These are phyloP conservation scores for Pollimyrus isidori DNA, from an alignment of 2,113 vertebrate species.

Conservation along the genomic window DNA sequence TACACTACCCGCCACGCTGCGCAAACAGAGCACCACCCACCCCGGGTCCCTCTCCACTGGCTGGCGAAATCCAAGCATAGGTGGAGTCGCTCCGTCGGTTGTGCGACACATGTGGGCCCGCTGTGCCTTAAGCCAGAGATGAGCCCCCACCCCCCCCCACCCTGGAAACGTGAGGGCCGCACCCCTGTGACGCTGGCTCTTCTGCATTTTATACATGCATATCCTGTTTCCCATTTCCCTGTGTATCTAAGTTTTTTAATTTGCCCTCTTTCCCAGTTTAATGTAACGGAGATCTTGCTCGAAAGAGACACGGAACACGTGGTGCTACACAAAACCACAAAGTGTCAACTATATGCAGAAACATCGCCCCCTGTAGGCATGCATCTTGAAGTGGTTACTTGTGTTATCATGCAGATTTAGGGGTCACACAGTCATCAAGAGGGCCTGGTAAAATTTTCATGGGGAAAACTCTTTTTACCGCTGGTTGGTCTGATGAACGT, in stretches of 20 bases:
- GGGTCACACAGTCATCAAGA: background rate
- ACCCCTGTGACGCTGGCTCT: background rate
- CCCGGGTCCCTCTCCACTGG: background rate
- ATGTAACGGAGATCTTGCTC: constrained; percentile 21
- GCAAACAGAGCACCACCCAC: constrained; percentile 20
- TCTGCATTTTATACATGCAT: background rate
- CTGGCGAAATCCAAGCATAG: constrained; percentile 7
- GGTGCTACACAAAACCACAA: constrained; percentile 14
- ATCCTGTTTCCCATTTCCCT: background rate
- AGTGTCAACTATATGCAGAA: constrained; percentile 29
- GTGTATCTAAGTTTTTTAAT: constrained; percentile 12
- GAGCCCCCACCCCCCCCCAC: background rate
- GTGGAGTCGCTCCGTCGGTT: constrained; percentile 19
- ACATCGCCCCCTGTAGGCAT: constrained; percentile 37
- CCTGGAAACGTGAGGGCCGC: background rate
- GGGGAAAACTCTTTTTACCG: background rate
- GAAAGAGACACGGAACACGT: constrained; percentile 16
- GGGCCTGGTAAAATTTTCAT: background rate
- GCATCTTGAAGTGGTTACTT: background rate
- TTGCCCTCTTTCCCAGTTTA: constrained; percentile 20
- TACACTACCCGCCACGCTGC: constrained; percentile 26
- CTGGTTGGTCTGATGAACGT: background rate
- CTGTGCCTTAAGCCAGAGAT: constrained; percentile 4
- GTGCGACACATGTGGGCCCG: background rate
- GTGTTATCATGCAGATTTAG: background rate